Conservation (phyloP, 2,797 vertebrate genomes). For the Trachops cirrhosus region DNA sequence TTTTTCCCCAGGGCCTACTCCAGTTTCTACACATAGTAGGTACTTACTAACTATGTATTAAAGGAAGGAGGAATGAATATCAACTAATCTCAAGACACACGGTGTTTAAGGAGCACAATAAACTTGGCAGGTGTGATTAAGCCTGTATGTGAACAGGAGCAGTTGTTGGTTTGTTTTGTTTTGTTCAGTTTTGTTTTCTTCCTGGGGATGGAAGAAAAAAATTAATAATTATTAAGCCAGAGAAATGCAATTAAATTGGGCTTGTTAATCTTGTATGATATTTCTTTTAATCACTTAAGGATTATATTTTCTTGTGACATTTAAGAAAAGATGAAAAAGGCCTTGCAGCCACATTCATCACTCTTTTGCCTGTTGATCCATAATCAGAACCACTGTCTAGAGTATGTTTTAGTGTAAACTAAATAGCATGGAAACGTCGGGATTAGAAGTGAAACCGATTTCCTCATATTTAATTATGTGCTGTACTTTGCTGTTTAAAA, state of each 20-base stretch:
- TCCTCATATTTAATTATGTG: neutral
- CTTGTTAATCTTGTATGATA: constrained; percentile 26
- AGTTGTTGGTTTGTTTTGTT: neutral
- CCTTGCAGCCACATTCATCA: neutral
- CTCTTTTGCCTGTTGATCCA: neutral
- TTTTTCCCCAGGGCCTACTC: neutral
- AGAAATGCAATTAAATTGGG: constrained; percentile 43
- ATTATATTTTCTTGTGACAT: constrained; percentile 21
- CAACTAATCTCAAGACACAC: neutral
- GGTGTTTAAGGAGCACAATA: neutral
- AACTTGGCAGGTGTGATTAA: neutral
- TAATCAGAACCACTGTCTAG: constrained; percentile 8
- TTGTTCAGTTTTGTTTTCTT: constrained; percentile 47
- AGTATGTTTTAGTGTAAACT: neutral
- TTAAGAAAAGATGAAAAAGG: constrained; percentile 49
- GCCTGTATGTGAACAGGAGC: neutral
- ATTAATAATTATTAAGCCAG: neutral
- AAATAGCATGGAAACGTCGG: neutral
- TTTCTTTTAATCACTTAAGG: neutral
- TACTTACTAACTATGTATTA: neutral
- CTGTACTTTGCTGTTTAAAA: neutral
- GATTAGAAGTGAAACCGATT: neutral
- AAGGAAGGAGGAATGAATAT: neutral
- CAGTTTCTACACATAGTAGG: neutral
- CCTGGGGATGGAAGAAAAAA: neutral